Percentiles rank a stretch among this genome's conserved stretches.
phyloP scores from a whole-genome alignment of 2,113 vertebrate species.

The Eudyptes chrysolophus region DNA sequence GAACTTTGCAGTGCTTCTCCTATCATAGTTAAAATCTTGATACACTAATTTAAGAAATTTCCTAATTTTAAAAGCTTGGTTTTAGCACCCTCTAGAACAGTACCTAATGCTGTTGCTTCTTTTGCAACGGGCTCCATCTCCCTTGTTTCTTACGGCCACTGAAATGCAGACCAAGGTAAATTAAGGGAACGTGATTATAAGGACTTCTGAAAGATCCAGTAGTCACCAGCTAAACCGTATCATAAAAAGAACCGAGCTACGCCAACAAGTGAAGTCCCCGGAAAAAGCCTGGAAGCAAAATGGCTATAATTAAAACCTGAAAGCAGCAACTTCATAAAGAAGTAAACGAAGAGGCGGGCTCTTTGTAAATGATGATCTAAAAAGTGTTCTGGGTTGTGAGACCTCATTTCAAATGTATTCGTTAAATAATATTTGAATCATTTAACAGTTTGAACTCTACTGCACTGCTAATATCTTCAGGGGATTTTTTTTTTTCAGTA shows the following conservation, averaged over 20 bases:
- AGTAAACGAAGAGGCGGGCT: background rate
- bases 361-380: conserved; percentile 18
- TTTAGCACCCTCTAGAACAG: background rate
- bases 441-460: conserved; percentile 56
- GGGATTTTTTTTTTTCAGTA: conserved; percentile 11
- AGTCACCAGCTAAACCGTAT: background rate
- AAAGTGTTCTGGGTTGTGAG: conserved; percentile 33
- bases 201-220: background rate
- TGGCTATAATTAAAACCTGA: conserved; percentile 43
- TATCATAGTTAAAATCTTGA: background rate
- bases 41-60: background rate
- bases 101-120: background rate
- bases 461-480: conserved; percentile 66
- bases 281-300: conserved; percentile 16
- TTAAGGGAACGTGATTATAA: background rate
- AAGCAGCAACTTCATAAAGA: conserved; percentile 13
- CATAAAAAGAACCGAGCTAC: background rate
- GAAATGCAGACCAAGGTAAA: background rate
- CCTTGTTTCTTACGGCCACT: background rate
- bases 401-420: conserved; percentile 44
- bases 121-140: background rate
- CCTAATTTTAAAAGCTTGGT: background rate
- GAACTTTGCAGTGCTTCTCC: background rate
- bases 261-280: background rate
- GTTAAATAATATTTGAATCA: conserved; percentile 66